Percentiles rank a stretch among this genome's conserved stretches.
Evolutionary conservation across 1,140 invertebrate species (phyloP).

Genomic region (Palaemon carinicauda): DNA sequence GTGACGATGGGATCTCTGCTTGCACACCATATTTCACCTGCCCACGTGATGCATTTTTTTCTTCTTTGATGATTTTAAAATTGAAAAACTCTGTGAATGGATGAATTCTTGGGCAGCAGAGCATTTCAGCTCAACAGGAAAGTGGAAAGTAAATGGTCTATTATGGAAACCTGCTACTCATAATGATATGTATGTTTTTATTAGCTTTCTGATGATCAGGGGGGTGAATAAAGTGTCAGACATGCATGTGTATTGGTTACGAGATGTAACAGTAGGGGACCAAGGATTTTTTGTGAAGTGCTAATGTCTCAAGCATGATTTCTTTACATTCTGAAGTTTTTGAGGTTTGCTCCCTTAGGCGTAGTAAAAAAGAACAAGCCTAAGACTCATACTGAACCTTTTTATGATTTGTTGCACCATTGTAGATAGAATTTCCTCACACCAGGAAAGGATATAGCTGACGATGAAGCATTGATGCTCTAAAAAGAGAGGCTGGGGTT

Average conservation of each 20-base stretch:
- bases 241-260: not conserved
- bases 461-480: conserved; percentile 48
- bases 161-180: not conserved
- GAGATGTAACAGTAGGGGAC: not conserved
- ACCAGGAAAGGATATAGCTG: not conserved
- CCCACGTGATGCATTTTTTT: too few relatives aligned
- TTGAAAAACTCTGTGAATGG: not conserved
- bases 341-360: not conserved
- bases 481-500: conserved; percentile 36
- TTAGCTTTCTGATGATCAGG: not conserved
- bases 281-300: not conserved
- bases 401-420: not conserved
- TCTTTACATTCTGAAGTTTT: not conserved
- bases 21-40: too few relatives aligned
- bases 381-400: not conserved
- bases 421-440: not conserved
- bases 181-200: conserved; percentile 7
- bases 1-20: too few relatives aligned
- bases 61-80: not conserved
- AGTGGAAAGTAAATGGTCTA: not conserved
- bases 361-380: not conserved
- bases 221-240: not conserved
- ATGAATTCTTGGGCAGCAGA: not conserved
- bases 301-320: not conserved
- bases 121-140: not conserved